Conservation (phyloP, 2,888 invertebrate genomes). For the Alloplasta piceator region DNA sequence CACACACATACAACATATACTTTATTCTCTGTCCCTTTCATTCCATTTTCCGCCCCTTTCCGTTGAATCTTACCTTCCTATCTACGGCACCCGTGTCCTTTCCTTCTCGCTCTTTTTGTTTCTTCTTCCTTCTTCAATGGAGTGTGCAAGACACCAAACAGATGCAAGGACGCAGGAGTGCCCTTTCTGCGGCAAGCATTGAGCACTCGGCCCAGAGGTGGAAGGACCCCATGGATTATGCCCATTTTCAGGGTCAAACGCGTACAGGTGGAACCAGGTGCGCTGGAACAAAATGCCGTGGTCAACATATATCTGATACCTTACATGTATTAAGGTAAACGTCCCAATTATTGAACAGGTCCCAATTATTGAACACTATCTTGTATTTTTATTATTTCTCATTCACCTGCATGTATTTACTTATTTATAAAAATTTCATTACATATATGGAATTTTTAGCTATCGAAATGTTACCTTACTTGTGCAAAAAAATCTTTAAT, state of each 20-base stretch:
- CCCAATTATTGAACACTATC: too few species aligned
- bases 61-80: too few species aligned
- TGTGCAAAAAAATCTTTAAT: too few species aligned
- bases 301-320: constrained; percentile 46
- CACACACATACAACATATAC: too few species aligned
- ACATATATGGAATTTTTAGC: too few species aligned
- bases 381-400: too few species aligned
- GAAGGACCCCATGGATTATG: constrained; percentile 36
- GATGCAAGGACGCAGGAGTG: constrained; percentile 63
- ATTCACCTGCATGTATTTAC: too few species aligned
- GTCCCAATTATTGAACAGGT: too few species aligned
- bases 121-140: constrained; percentile 35
- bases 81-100: constrained; percentile 38
- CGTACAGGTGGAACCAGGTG: constrained; percentile 63
- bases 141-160: constrained; percentile 44
- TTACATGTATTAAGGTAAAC: too few species aligned
- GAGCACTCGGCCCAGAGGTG: constrained; percentile 43
- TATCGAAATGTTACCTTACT: too few species aligned
- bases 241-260: constrained; percentile 60
- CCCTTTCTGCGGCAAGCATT: constrained; percentile 47
- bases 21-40: constrained; percentile 12
- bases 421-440: too few species aligned
- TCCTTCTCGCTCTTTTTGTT: constrained; percentile 18
- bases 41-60: constrained; percentile 11
- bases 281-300: constrained; percentile 11